phyloP scores from a whole-genome alignment of 2,888 invertebrate genomes.

The Chaetoderma sp. region DNA sequence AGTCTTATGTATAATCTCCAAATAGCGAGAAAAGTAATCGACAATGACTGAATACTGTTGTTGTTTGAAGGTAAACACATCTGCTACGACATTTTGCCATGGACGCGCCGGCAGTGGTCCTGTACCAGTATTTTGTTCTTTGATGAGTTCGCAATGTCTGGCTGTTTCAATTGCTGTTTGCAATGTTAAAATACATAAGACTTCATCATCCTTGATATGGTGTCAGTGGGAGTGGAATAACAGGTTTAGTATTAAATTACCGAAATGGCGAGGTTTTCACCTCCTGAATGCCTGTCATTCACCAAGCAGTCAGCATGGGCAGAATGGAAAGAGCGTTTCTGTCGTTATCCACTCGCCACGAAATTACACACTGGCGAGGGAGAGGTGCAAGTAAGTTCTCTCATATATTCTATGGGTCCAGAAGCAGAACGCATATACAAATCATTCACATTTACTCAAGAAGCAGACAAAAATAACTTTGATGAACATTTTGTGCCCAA shows the following conservation, averaged over 20 bases:
- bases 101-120: too few relatives aligned
- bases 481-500: conserved; percentile 18
- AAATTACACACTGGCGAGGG: conserved; percentile 30
- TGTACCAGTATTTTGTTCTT: too few relatives aligned
- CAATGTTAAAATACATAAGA: too few relatives aligned
- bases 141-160: too few relatives aligned
- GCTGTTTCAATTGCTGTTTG: too few relatives aligned
- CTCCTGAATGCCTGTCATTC: conserved; percentile 11
- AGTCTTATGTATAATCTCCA: too few relatives aligned
- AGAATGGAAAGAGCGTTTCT: conserved; percentile 31
- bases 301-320: conserved; percentile 25
- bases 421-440: conserved; percentile 10
- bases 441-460: background rate
- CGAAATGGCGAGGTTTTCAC: background rate
- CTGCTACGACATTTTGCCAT: too few relatives aligned
- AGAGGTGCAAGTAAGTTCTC: conserved; percentile 12
- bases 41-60: too few relatives aligned
- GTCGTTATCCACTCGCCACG: conserved; percentile 27
- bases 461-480: conserved; percentile 1
- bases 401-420: conserved; percentile 16
- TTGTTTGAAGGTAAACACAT: too few relatives aligned
- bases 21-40: too few relatives aligned
- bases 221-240: background rate
- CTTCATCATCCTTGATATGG: background rate
- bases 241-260: too few relatives aligned